Evolutionary conservation across 2,888 invertebrate species (phyloP).

Genomic region (Tachina fera): DNA sequence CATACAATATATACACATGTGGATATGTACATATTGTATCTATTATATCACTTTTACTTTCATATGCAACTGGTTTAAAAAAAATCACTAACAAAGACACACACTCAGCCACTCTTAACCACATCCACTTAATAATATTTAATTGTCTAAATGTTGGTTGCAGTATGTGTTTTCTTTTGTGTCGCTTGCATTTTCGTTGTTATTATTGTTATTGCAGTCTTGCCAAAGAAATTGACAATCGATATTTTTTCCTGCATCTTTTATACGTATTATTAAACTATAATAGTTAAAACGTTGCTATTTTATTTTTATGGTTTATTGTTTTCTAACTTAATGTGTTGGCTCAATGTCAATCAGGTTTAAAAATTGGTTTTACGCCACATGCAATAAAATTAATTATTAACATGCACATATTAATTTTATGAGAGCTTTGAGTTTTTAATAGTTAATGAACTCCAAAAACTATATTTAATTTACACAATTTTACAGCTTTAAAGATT

Average conservation of each 20-base stretch:
- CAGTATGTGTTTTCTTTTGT: conserved; percentile 22
- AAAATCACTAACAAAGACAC: conserved; percentile 47
- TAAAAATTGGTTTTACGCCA: conserved; percentile 50
- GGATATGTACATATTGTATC: conserved; percentile 19
- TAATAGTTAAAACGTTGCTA: background rate
- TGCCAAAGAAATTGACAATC: conserved; percentile 71
- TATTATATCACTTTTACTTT: conserved; percentile 73
- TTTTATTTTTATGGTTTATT: conserved; percentile 23
- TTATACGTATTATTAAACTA: conserved; percentile 2
- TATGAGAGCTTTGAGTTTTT: conserved; percentile 40
- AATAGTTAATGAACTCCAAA: conserved; percentile 67
- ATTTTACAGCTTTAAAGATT: background rate
- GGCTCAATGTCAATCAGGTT: conserved; percentile 61
- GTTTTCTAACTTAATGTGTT: conserved; percentile 42
- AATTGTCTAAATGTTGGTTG: conserved; percentile 50
- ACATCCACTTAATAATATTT: conserved; percentile 38
- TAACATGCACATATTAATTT: conserved; percentile 16
- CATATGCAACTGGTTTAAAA: conserved; percentile 70
- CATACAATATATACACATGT: no score
- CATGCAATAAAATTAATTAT: conserved; percentile 54
- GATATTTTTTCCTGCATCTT: conserved; percentile 31
- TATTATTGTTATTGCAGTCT: conserved; percentile 16
- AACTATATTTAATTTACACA: conserved; percentile 30
- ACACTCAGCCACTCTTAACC: conserved; percentile 26
- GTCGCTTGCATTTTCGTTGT: conserved; percentile 12